These are phyloP conservation scores for Sphecodes monilicornis DNA, from an alignment of 2,888 invertebrate genomes.

Conservation along the genomic window DNA sequence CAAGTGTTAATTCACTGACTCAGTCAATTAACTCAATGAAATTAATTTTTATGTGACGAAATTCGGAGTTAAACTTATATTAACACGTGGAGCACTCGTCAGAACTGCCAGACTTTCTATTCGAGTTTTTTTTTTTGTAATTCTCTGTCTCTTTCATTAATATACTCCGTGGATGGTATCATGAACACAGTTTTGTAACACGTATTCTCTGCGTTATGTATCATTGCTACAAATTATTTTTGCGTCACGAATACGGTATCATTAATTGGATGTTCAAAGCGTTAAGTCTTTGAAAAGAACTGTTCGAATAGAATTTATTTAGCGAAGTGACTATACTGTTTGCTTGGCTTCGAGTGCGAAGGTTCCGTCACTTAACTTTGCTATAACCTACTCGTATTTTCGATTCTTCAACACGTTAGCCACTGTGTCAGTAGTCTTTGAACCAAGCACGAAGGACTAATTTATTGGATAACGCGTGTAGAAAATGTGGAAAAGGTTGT, in stretches of 20 bases:
- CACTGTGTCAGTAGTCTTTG: not conserved
- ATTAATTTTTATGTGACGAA: not conserved
- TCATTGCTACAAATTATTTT: not conserved
- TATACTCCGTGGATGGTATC: not conserved
- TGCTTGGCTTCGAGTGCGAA: not conserved
- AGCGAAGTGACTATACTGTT: not conserved
- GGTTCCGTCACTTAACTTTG: not conserved
- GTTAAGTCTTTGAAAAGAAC: not conserved
- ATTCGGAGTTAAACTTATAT: not conserved
- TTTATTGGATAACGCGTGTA: not conserved
- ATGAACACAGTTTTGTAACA: not conserved
- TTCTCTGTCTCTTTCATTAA: not conserved
- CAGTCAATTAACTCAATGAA: not conserved
- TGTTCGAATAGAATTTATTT: not conserved
- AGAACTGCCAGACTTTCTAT: not conserved
- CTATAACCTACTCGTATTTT: not conserved
- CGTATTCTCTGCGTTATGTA: not conserved
- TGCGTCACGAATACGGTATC: not conserved
- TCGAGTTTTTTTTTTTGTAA: not conserved
- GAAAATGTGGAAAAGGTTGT: no score
- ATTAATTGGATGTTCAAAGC: not conserved
- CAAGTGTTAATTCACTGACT: not conserved
- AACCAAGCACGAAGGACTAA: not conserved
- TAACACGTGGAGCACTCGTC: no score
- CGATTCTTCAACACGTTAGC: not conserved